These are phyloP conservation scores for Sinocyclocheilus grahami DNA, from an alignment of 2,113 vertebrate genomes.

Conservation along the genomic window DNA sequence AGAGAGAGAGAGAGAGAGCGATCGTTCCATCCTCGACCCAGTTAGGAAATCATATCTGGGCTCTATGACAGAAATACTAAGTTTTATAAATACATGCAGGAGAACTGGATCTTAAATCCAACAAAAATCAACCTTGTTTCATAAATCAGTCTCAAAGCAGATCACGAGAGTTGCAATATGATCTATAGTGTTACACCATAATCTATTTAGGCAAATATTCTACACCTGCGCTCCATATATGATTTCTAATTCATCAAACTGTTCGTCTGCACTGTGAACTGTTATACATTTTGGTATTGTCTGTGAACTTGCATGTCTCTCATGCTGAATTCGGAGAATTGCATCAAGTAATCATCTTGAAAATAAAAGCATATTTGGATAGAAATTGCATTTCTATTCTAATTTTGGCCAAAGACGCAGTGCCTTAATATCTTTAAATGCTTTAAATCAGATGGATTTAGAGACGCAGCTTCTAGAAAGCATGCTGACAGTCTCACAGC, in stretches of 20 bases:
- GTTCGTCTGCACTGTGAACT: neutral
- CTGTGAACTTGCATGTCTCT: neutral
- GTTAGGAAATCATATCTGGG: constrained; percentile 13
- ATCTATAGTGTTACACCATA: neutral
- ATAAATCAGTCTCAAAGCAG: neutral
- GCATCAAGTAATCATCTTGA: neutral
- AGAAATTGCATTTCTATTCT: neutral
- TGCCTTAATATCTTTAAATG: neutral
- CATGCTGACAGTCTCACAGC: neutral
- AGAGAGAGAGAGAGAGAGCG: neutral
- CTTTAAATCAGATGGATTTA: neutral
- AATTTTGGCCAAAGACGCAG: neutral
- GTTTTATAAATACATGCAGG: neutral
- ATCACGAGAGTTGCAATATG: neutral
- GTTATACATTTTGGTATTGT: neutral
- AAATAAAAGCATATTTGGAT: neutral
- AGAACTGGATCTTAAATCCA: neutral
- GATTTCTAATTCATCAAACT: neutral
- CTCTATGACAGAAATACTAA: neutral
- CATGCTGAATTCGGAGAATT: neutral
- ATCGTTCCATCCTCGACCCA: neutral
- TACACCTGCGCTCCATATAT: neutral
- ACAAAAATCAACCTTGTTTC: neutral
- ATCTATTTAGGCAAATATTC: neutral
- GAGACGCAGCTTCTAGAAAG: neutral